phyloP scores from a whole-genome alignment of 2,888 invertebrate genomes.

The Tyria jacobaeae region DNA sequence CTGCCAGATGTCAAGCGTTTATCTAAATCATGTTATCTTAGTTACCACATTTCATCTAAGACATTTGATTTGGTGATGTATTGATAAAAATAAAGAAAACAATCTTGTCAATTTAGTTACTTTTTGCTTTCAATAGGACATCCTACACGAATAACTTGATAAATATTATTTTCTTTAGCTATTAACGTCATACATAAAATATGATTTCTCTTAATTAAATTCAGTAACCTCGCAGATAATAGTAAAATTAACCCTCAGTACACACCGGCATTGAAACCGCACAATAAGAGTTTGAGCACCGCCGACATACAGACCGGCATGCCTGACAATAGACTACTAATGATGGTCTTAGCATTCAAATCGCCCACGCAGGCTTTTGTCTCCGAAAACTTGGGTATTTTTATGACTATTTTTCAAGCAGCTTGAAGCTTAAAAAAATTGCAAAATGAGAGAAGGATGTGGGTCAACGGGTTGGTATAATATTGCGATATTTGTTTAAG shows the following conservation, averaged over 20 bases:
- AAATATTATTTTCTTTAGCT: slow-evolving; percentile 24
- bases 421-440: slow-evolving; percentile 69
- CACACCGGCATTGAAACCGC: slow-evolving; percentile 29
- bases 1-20: no score
- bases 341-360: slow-evolving; percentile 84
- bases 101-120: slow-evolving; percentile 16
- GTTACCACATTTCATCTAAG: not conserved
- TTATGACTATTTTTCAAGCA: slow-evolving; percentile 82
- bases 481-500: slow-evolving; percentile 54
- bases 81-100: not conserved
- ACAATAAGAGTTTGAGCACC: slow-evolving; percentile 68
- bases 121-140: slow-evolving; percentile 17
- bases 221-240: slow-evolving; percentile 50
- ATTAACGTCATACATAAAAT: slow-evolving; percentile 35
- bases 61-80: slow-evolving; percentile 2
- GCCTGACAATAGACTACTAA: slow-evolving; percentile 77
- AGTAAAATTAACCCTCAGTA: slow-evolving; percentile 46
- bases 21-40: no score
- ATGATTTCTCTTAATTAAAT: slow-evolving; percentile 45
- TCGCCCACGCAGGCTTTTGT: slow-evolving; percentile 82
- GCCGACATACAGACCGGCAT: slow-evolving; percentile 41
- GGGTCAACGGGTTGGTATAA: slow-evolving; percentile 70
- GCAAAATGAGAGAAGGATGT: slow-evolving; percentile 76
- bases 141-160: slow-evolving; percentile 26
- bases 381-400: slow-evolving; percentile 76